phyloP scores from a whole-genome alignment of 2,888 invertebrate genomes.

The Lochmaea crataegi region DNA sequence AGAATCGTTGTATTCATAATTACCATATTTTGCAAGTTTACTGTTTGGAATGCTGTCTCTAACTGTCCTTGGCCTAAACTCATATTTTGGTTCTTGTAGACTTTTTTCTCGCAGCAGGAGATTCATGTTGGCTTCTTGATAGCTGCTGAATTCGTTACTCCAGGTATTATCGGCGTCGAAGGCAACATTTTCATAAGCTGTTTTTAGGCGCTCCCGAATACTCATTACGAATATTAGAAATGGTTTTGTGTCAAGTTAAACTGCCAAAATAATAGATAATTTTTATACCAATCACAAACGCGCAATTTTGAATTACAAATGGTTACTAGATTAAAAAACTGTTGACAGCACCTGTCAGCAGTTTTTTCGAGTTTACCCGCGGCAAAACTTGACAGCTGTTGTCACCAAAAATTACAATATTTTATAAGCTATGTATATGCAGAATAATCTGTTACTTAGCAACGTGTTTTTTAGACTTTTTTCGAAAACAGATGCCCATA shows the following conservation, averaged over 20 bases:
- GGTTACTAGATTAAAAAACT: too few species aligned
- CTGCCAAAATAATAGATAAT: slow-evolving; percentile 46
- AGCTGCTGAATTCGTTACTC: slow-evolving; percentile 50
- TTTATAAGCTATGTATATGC: too few species aligned
- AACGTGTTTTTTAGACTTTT: too few species aligned
- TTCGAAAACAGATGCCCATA: too few species aligned
- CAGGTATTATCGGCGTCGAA: slow-evolving; percentile 60
- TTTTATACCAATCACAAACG: too few species aligned
- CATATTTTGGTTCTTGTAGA: slow-evolving; percentile 46
- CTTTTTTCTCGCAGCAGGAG: slow-evolving; percentile 52
- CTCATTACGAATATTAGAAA: slow-evolving; percentile 46
- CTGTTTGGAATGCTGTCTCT: slow-evolving; percentile 75
- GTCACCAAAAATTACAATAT: too few species aligned
- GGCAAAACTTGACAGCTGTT: too few species aligned
- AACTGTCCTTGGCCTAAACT: slow-evolving; percentile 66
- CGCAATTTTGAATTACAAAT: too few species aligned
- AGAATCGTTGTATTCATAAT: slow-evolving; percentile 67
- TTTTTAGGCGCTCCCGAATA: slow-evolving; percentile 56
- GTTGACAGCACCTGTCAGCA: too few species aligned
- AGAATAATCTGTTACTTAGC: too few species aligned
- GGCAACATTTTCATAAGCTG: slow-evolving; percentile 60
- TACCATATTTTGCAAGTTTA: slow-evolving; percentile 68
- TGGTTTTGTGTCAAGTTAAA: slow-evolving; percentile 36
- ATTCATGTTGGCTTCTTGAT: slow-evolving; percentile 59
- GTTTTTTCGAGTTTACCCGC: too few species aligned